phyloP scores from a whole-genome alignment of 2,113 vertebrate species.

The Rhadina sibilatrix region DNA sequence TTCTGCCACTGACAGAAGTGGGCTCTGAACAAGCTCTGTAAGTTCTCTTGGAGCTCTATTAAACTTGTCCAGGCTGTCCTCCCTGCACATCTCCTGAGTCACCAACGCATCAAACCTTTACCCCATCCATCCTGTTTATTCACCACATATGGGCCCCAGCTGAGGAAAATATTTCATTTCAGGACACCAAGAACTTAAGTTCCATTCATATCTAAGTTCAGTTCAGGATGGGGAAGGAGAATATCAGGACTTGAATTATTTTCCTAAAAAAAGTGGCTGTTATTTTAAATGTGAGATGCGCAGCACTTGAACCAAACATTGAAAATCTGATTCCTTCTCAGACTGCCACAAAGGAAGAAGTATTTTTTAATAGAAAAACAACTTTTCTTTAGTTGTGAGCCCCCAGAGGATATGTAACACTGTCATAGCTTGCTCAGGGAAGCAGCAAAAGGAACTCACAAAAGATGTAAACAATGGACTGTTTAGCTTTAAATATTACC shows the following conservation, averaged over 20 bases:
- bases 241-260: neutral
- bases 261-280: neutral
- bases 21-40: accelerated
- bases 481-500: neutral
- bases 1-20: neutral
- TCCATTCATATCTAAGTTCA: neutral
- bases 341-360: neutral
- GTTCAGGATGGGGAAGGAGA: neutral
- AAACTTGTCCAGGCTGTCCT: neutral
- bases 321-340: neutral
- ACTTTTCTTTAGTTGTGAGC: neutral
- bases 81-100: neutral
- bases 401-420: neutral
- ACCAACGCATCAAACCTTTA: neutral
- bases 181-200: neutral
- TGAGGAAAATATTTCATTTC: neutral
- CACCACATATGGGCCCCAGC: neutral
- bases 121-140: neutral
- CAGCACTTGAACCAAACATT: neutral
- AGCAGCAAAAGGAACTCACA: neutral
- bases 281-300: neutral
- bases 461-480: neutral
- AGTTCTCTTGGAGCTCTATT: neutral
- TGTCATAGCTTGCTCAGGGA: neutral
- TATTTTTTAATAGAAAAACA: neutral